Conservation (phyloP, 2,113 vertebrate species). For the Hippocampus barbouri region DNA sequence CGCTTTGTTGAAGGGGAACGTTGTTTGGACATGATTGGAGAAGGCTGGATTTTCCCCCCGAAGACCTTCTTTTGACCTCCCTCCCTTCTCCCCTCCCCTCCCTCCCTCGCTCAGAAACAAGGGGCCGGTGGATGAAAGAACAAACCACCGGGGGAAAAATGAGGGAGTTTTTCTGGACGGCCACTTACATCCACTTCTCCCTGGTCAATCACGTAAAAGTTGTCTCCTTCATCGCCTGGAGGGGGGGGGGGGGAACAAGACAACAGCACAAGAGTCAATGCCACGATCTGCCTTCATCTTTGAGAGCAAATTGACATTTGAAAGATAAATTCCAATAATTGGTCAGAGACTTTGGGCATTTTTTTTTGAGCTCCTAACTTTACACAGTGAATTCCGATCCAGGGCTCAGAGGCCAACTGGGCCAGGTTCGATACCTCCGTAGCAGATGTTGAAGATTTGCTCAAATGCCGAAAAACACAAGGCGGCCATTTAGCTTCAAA, state of each 20-base stretch:
- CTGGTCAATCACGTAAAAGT: constrained; percentile 97
- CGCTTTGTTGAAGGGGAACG: constrained; percentile 41
- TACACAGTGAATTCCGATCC: not conserved
- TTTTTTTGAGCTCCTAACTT: no score
- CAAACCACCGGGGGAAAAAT: not conserved
- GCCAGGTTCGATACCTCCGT: no score
- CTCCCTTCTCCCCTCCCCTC: no score
- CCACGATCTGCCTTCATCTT: not conserved
- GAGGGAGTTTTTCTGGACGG: not conserved
- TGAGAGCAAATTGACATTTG: not conserved
- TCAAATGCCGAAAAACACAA: no score
- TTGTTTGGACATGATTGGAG: constrained; percentile 32
- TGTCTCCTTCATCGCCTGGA: constrained; percentile 94
- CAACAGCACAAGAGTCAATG: constrained; percentile 5
- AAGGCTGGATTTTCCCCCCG: constrained; percentile 28
- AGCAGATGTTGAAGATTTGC: no score
- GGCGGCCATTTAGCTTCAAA: no score
- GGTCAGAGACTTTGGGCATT: no score
- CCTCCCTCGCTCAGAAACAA: not conserved
- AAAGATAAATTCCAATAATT: no score
- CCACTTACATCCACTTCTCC: constrained; percentile 95
- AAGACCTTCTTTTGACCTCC: constrained; percentile 7
- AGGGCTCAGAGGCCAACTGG: not conserved
- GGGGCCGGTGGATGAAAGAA: not conserved
- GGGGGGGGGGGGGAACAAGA: constrained; percentile 8